Conservation (phyloP, 2,888 invertebrate genomes). For the Archips crataeganus region DNA sequence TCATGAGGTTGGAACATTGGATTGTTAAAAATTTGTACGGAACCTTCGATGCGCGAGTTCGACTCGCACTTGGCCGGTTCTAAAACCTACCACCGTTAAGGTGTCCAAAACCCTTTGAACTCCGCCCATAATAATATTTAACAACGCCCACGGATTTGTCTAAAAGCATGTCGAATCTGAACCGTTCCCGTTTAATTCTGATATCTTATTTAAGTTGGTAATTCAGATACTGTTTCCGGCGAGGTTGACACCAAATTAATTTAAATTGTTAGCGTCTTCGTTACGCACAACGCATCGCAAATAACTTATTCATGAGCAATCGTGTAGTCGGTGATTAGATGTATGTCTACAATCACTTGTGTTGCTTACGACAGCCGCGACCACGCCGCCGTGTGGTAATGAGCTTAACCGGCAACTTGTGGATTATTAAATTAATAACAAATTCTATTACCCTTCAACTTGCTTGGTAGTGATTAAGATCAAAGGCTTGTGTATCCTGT, state of each 20-base stretch:
- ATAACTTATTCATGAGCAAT: slow-evolving; percentile 41
- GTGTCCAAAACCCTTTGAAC: too few species aligned
- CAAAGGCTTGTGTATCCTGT: slow-evolving; percentile 9
- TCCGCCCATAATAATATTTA: not conserved
- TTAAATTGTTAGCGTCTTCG: slow-evolving; percentile 26
- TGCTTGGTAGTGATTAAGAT: slow-evolving; percentile 16
- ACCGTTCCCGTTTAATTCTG: not conserved
- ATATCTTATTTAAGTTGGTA: slow-evolving; percentile 13
- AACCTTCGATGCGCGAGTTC: too few species aligned
- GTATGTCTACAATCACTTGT: slow-evolving; percentile 4
- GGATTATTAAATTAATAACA: slow-evolving; percentile 30
- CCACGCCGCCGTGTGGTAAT: slow-evolving; percentile 13
- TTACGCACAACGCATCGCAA: slow-evolving; percentile 26
- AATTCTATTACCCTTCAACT: slow-evolving; percentile 12
- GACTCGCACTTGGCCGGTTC: too few species aligned
- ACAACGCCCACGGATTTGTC: slow-evolving; percentile 2
- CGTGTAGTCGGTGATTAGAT: slow-evolving; percentile 30
- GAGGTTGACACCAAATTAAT: slow-evolving; percentile 28
- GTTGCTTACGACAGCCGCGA: slow-evolving; percentile 13
- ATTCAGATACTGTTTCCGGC: slow-evolving; percentile 9
- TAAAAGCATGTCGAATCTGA: not conserved
- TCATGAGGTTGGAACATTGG: too few species aligned
- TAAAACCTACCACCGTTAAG: too few species aligned
- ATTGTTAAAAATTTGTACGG: too few species aligned
- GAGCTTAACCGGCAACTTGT: slow-evolving; percentile 26